These are phyloP conservation scores for Aricia artaxerxes DNA, from an alignment of 2,888 invertebrate species.

Conservation along the genomic window DNA sequence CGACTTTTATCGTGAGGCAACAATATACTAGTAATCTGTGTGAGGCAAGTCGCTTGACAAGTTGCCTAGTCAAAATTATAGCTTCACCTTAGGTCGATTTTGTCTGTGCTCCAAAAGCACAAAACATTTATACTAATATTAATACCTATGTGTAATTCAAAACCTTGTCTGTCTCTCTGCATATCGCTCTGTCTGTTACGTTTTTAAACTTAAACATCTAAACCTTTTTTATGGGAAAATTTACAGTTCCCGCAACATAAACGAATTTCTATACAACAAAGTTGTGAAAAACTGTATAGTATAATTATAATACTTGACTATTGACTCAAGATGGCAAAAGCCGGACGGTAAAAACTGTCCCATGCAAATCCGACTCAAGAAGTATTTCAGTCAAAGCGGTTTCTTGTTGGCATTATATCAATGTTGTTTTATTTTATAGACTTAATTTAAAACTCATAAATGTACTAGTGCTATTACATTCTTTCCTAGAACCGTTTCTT, in stretches of 20 bases:
- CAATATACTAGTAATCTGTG: too few species aligned
- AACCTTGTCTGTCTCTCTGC: too few species aligned
- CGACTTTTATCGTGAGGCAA: not conserved
- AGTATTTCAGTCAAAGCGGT: not conserved
- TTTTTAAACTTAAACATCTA: not conserved
- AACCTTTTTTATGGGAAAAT: not conserved
- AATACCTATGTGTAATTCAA: too few species aligned
- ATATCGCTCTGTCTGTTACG: too few species aligned
- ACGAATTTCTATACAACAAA: not conserved
- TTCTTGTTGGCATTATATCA: conserved; percentile 5
- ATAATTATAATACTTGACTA: too few species aligned
- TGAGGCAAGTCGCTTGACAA: not conserved
- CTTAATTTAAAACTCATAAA: not conserved
- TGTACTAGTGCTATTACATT: not conserved
- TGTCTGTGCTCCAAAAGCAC: not conserved
- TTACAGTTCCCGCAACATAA: not conserved
- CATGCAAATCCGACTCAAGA: not conserved
- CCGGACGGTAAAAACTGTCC: not conserved
- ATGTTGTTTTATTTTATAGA: not conserved
- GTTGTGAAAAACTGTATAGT: not conserved
- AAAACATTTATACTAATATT: not conserved
- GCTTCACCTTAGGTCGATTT: not conserved
- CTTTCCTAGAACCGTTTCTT: not conserved
- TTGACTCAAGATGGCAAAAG: not conserved
- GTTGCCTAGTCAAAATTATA: not conserved